Evolutionary conservation across 2,888 invertebrate genomes (phyloP), one percentile per base, ranked within the genome.

Genomic region (Choristoneura rosaceana): DNA sequence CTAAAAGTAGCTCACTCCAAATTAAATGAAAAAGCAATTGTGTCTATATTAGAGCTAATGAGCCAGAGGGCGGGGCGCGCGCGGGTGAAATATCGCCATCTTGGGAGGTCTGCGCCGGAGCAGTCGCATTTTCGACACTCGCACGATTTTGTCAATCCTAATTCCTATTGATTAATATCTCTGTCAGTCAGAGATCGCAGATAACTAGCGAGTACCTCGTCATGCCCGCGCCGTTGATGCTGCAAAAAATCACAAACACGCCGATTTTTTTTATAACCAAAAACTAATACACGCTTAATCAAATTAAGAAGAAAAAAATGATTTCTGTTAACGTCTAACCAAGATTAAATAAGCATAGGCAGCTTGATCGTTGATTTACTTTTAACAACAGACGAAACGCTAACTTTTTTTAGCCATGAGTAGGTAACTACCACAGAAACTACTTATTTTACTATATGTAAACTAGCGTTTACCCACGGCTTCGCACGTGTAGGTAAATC

Each of bases 91-190:
- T 92, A 93, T 93, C 84, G 90, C 85, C 90, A 80, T 85, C 90
- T 86, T 92, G 93, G 92, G 93, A 92, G 93, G 93, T 93, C 93
- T 83, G 81, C 82, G 82, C 82, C 82, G 75, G 79, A 79, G 80
- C 85, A 83, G 86, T 88, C 90, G 89, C 82, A 92, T 90, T 92
- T 92, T 93, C 92, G 92, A 92, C 93, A 93, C 92, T 89, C 81
- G 89, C 90, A 92, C 89, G 91, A 92, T 92, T 93, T 92, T 93
- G 93, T 92, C 92, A 91, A 92, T 87, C 85, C 78, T 75, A 25
- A 91, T 92, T 87, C 85, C 78, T 75, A 80, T 84, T 91, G 92
- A 92, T 93, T 89, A 87, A 92, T 93, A 90, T 92, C 90, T 87
- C 81, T 78, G 81, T 84, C 83, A 78, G 77, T 34, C 62, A 67